These are phyloP conservation scores for Valencia hispanica DNA, from an alignment of 2,797 vertebrate species.

Conservation along the genomic window DNA sequence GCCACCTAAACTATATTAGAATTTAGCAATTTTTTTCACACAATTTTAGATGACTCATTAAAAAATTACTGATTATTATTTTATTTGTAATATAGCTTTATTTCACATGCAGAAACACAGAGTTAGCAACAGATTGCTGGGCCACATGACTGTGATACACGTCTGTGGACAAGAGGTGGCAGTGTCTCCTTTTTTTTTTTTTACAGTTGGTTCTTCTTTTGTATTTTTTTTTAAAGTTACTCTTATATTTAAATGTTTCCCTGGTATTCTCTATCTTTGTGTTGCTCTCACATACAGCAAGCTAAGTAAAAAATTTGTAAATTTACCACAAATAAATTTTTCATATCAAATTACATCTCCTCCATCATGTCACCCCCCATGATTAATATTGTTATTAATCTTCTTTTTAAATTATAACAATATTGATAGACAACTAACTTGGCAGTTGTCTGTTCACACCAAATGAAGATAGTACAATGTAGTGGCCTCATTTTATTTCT, in stretches of 20 bases:
- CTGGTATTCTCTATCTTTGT: not conserved
- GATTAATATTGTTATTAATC: not conserved
- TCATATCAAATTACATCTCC: not conserved
- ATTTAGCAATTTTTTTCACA: no score
- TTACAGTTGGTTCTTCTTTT: not conserved
- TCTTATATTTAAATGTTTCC: not conserved
- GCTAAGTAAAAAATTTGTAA: no score
- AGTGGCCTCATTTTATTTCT: no score
- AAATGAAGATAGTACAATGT: not conserved
- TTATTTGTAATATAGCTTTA: not conserved
- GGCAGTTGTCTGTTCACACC: not conserved
- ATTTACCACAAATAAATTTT: not conserved
- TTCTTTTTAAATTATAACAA: not conserved
- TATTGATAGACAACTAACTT: not conserved
- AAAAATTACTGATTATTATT: not conserved
- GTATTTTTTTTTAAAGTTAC: not conserved
- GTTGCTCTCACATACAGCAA: not conserved
- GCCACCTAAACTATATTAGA: not conserved
- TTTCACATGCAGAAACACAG: not conserved
- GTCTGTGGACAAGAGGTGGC: slow-evolving; percentile 49
- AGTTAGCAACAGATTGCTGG: no score
- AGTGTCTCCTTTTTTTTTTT: slow-evolving; percentile 35
- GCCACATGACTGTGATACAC: slow-evolving; percentile 37
- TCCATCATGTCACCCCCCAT: no score
- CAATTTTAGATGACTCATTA: not conserved